A percentile compares a stretch with the other conserved stretches of the same genome.
phyloP scores from a whole-genome alignment of 2,888 invertebrate species.

The Drosophila meridionalis region DNA sequence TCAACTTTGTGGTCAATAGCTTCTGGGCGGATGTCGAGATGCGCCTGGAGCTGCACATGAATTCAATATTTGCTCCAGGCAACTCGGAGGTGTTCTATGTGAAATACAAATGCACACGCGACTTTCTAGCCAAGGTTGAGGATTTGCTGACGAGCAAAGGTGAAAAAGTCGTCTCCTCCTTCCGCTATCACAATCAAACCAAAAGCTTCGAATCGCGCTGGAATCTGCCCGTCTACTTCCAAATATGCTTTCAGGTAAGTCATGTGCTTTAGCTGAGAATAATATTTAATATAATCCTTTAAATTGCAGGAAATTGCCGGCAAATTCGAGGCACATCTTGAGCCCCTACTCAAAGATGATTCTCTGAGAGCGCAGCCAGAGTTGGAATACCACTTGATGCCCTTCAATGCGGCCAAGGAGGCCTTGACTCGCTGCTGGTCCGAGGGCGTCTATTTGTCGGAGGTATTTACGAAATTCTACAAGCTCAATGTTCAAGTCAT shows the following conservation, averaged over 20 bases:
- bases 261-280: not conserved
- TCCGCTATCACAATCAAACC: conserved; percentile 89
- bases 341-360: conserved; percentile 73
- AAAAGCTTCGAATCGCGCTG: conserved; percentile 93
- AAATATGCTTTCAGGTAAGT: conserved; percentile 91
- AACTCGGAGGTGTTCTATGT: conserved; percentile 95
- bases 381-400: conserved; percentile 62
- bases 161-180: conserved; percentile 85
- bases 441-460: conserved; percentile 91
- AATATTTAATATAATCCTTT: not conserved
- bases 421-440: conserved; percentile 90
- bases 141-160: conserved; percentile 86
- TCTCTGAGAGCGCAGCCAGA: conserved; percentile 39
- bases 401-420: conserved; percentile 86
- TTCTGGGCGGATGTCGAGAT: conserved; percentile 95
- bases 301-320: conserved; percentile 90
- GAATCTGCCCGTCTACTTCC: conserved; percentile 98
- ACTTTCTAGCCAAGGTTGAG: conserved; percentile 91
- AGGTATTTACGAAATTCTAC: conserved; percentile 93
- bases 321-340: conserved; percentile 81
- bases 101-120: conserved; percentile 91
- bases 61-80: conserved; percentile 95
- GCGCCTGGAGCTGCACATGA: conserved; percentile 91
- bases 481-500: conserved; percentile 94
- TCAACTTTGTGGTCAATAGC: conserved; percentile 93